Conservation (phyloP, 2,888 invertebrate species). For the Arrhopalites spinosus region DNA sequence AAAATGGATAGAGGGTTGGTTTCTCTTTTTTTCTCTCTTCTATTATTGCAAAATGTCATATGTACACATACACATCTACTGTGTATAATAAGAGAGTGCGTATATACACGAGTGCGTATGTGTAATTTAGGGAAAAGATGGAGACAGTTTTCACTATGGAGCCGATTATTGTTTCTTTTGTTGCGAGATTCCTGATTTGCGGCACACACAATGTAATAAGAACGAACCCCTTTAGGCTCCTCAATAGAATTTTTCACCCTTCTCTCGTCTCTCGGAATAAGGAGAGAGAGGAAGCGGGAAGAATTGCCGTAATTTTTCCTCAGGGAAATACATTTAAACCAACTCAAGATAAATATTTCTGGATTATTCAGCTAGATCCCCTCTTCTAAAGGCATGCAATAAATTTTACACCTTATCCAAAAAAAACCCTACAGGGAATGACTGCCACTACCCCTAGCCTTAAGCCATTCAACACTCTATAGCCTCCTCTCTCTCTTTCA, state of each 20-base stretch:
- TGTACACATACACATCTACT: background rate
- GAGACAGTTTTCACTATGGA: slow-evolving; percentile 20
- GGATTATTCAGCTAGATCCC: slow-evolving; percentile 21
- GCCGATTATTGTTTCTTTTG: slow-evolving; percentile 34
- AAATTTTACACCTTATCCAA: slow-evolving; percentile 18
- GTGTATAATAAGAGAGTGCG: background rate
- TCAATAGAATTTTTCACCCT: slow-evolving; percentile 31
- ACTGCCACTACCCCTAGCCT: background rate
- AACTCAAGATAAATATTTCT: slow-evolving; percentile 31
- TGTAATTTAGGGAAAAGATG: background rate
- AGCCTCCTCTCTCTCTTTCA: background rate
- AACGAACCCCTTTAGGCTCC: slow-evolving; percentile 10
- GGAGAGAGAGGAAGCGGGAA: slow-evolving; percentile 11
- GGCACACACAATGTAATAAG: background rate
- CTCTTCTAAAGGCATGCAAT: background rate
- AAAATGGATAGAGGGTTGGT: slow-evolving; percentile 7
- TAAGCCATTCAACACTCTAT: background rate
- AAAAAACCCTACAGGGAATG: no score
- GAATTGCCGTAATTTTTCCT: slow-evolving; percentile 33
- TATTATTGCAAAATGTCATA: slow-evolving; percentile 3
- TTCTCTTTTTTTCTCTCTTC: background rate
- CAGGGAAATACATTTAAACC: slow-evolving; percentile 32
- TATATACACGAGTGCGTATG: no score
- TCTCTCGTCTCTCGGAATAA: background rate
- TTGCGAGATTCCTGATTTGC: slow-evolving; percentile 28